Evolutionary conservation across 2,113 vertebrate species (phyloP).

Genomic region (Nanorana parkeri): DNA sequence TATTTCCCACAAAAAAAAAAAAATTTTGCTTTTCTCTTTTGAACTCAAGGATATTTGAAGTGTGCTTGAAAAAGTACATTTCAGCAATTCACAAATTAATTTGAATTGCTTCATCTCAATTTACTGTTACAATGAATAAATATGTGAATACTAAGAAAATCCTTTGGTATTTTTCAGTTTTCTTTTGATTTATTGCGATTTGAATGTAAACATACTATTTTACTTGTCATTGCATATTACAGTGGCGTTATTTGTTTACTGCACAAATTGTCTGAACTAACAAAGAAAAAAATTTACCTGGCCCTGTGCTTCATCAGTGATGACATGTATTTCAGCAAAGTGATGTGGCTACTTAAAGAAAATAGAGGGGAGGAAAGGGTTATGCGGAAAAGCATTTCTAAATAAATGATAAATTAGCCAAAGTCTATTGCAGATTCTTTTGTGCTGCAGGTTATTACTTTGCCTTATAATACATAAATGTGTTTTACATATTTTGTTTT

Average conservation of each 20-base stretch:
- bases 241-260: constrained; percentile 50
- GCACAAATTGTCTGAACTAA: constrained; percentile 22
- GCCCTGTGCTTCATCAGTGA: constrained; percentile 39
- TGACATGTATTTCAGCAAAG: constrained; percentile 58
- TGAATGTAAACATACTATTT: constrained; percentile 25
- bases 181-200: constrained; percentile 20
- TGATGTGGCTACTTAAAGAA: constrained; percentile 57
- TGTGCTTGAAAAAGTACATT: not conserved
- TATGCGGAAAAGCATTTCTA: constrained; percentile 32
- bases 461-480: constrained; percentile 18
- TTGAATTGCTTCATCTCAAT: not conserved
- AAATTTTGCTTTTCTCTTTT: no score
- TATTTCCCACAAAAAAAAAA: no score
- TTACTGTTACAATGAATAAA: constrained; percentile 15
- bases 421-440: constrained; percentile 11
- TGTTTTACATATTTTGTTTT: not conserved
- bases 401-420: constrained; percentile 15
- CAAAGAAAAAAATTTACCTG: constrained; percentile 44
- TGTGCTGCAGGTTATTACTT: constrained; percentile 9
- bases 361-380: constrained; percentile 50
- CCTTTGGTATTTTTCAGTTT: not conserved
- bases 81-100: constrained; percentile 5
- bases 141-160: not conserved
- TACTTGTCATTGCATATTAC: constrained; percentile 38
- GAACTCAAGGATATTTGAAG: not conserved